Evolutionary conservation across 1,140 invertebrate genomes (phyloP).

Genomic region (Battus philenor): DNA sequence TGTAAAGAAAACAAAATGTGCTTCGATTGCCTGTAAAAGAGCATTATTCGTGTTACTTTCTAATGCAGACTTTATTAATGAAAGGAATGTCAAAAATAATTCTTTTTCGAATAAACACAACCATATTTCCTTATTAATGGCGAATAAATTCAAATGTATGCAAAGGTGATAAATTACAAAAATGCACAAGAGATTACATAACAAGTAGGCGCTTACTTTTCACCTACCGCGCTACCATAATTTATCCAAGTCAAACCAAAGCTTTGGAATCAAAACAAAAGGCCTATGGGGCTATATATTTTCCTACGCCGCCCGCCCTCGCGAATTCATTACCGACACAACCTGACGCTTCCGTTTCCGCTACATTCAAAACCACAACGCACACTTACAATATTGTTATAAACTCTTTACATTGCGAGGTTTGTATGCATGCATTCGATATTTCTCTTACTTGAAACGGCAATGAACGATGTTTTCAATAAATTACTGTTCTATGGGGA

Average conservation of each 20-base stretch:
- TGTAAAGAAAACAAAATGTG: too few relatives aligned
- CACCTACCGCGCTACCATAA: conserved; percentile 5
- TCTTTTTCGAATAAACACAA: too few relatives aligned
- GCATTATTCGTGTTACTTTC: too few relatives aligned
- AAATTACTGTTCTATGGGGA: not conserved
- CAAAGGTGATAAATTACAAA: not conserved
- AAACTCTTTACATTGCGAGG: conserved; percentile 28
- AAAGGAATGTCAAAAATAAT: too few relatives aligned
- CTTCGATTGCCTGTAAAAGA: too few relatives aligned
- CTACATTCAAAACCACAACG: too few relatives aligned
- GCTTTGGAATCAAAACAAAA: conserved; percentile 55
- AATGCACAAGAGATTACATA: conserved; percentile 3
- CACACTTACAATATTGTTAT: conserved; percentile 17
- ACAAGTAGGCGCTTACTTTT: conserved; percentile 6
- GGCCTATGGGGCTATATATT: conserved; percentile 59
- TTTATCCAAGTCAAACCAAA: conserved; percentile 35
- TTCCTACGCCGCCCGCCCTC: conserved; percentile 59
- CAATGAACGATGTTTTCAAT: conserved; percentile 17
- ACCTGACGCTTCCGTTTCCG: conserved; percentile 67
- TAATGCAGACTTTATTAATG: too few relatives aligned
- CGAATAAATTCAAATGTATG: too few relatives aligned
- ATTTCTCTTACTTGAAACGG: not conserved
- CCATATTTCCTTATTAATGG: too few relatives aligned
- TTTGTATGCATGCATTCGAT: not conserved
- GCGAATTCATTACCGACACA: conserved; percentile 71